A percentile compares a stretch with the other conserved stretches of the same genome.
Evolutionary conservation across 2,888 invertebrate species (phyloP).

Genomic region (Nephrotoma appendiculata): DNA sequence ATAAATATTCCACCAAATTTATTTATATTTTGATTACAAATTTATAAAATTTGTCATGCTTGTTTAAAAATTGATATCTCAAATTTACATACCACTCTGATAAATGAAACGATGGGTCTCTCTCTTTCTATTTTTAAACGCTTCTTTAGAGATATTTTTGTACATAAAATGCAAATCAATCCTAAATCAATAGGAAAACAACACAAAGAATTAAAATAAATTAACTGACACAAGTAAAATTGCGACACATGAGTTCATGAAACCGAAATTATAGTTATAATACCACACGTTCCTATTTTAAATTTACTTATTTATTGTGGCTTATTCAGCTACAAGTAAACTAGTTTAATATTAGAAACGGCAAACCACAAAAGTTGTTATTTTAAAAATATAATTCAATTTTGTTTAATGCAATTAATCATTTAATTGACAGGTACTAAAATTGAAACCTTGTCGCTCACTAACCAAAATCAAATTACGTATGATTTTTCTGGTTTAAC

Average conservation of each 20-base stretch:
- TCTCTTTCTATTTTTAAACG: not conserved
- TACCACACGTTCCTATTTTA: not conserved
- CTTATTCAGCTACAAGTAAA: not conserved
- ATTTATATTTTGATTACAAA: not conserved
- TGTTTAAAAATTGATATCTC: not conserved
- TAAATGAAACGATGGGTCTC: not conserved
- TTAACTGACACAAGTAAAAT: not conserved
- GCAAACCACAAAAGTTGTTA: not conserved
- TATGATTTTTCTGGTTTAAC: not conserved
- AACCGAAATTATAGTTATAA: not conserved
- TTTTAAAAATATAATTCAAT: not conserved
- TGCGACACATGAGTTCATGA: not conserved
- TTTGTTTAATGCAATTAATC: not conserved
- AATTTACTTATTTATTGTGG: not conserved
- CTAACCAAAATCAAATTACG: not conserved
- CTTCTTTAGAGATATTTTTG: not conserved
- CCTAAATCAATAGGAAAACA: not conserved
- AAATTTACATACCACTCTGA: not conserved
- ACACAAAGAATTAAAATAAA: not conserved
- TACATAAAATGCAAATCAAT: not conserved
- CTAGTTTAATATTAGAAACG: not conserved
- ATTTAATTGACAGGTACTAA: not conserved
- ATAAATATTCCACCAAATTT: not conserved
- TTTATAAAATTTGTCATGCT: not conserved
- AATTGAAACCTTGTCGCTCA: not conserved